Conservation (phyloP, 2,888 invertebrate genomes). For the Formica aserva region DNA sequence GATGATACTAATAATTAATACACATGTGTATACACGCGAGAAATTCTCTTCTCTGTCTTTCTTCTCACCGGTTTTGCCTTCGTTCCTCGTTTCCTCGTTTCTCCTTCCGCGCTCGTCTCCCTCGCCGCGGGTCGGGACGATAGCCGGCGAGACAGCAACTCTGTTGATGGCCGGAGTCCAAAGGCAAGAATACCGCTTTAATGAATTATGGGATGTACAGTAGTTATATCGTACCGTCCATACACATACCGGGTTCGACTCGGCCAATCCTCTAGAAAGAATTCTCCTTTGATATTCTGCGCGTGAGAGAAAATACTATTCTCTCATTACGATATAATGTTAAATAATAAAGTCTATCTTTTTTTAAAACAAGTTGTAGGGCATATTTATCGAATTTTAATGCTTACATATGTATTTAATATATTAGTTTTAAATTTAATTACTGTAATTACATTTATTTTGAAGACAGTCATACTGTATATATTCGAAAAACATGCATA, state of each 20-base stretch:
- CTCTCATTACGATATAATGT: constrained; percentile 41
- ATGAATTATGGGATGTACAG: constrained; percentile 72
- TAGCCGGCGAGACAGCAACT: constrained; percentile 62
- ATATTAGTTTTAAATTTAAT: neutral
- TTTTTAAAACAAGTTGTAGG: neutral
- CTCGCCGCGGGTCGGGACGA: constrained; percentile 40
- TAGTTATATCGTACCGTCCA: constrained; percentile 68
- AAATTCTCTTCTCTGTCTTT: constrained; percentile 10
- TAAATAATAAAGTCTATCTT: neutral
- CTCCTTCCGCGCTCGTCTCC: constrained; percentile 17
- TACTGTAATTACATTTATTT: neutral
- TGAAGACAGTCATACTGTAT: neutral
- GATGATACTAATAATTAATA: constrained; percentile 70
- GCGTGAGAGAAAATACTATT: constrained; percentile 34
- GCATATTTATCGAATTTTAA: neutral
- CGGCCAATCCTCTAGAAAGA: constrained; percentile 36
- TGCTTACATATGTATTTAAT: neutral
- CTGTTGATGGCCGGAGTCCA: constrained; percentile 59
- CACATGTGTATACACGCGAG: constrained; percentile 1
- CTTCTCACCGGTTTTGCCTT: constrained; percentile 39
- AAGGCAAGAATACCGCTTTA: constrained; percentile 67
- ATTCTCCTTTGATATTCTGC: constrained; percentile 37
- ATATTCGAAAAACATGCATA: neutral
- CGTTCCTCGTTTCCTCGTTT: constrained; percentile 2
- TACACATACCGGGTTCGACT: constrained; percentile 39